These are phyloP conservation scores for Alosa alosa DNA, from an alignment of 2,113 vertebrate genomes.

Conservation along the genomic window DNA sequence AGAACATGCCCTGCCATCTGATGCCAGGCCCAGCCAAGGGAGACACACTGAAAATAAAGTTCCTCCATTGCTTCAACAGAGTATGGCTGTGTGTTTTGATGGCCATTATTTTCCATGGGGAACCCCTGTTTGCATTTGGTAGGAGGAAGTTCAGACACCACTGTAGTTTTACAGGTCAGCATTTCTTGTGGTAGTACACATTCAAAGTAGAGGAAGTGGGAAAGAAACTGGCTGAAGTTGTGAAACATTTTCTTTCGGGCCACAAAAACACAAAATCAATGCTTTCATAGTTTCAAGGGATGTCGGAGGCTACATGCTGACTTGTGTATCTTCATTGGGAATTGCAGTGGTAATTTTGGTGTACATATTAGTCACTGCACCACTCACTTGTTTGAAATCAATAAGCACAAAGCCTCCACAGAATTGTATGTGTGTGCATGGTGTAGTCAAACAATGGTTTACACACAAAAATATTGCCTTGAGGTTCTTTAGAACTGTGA, in stretches of 20 bases:
- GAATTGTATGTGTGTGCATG: too few species aligned
- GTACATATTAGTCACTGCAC: too few species aligned
- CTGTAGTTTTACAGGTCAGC: conserved; percentile 62
- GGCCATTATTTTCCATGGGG: conserved; percentile 52
- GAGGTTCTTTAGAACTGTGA: not conserved
- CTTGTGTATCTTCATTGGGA: too few species aligned
- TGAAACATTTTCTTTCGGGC: not conserved
- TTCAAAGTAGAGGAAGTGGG: conserved; percentile 37
- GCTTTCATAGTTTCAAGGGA: not conserved
- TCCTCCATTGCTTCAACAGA: conserved; percentile 81
- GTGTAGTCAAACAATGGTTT: too few species aligned
- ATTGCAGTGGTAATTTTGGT: too few species aligned
- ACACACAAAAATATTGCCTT: not conserved
- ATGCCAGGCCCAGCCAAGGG: conserved; percentile 76
- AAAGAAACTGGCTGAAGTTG: not conserved
- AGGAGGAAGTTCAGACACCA: conserved; percentile 31
- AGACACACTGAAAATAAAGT: conserved; percentile 60
- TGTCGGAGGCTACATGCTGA: not conserved
- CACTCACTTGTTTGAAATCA: too few species aligned
- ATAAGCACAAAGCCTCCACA: too few species aligned
- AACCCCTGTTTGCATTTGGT: conserved; percentile 53
- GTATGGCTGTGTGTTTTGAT: conserved; percentile 58
- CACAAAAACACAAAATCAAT: not conserved
- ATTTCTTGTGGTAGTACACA: conserved; percentile 51
- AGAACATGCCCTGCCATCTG: conserved; percentile 72